These are phyloP conservation scores for Ceratitis capitata DNA, from an alignment of 1,140 invertebrate species.

Conservation along the genomic window DNA sequence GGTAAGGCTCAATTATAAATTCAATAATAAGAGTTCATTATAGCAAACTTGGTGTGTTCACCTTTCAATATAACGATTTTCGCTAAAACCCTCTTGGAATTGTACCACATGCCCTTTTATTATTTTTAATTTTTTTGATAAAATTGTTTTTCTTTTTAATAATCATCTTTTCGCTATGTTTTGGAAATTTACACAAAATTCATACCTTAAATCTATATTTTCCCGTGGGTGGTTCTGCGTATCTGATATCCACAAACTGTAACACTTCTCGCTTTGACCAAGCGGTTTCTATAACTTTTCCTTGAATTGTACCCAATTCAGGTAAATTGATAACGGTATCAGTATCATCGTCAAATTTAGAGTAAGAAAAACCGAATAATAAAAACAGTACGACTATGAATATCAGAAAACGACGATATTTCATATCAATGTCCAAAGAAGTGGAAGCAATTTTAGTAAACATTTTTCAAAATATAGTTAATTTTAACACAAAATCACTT, in stretches of 20 bases:
- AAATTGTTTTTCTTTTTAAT: no score
- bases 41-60: no score
- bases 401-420: background rate
- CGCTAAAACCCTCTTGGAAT: no score
- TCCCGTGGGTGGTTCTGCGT: slow-evolving; percentile 61
- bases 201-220: slow-evolving; percentile 60
- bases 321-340: slow-evolving; percentile 59
- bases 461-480: background rate
- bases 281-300: slow-evolving; percentile 55
- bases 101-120: no score
- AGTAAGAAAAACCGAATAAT: background rate
- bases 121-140: no score
- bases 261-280: slow-evolving; percentile 59
- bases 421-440: background rate
- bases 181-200: background rate
- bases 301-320: slow-evolving; percentile 57
- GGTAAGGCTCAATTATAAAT: no score
- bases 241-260: slow-evolving; percentile 62
- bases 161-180: no score
- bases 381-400: background rate
- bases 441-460: background rate
- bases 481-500: background rate
- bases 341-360: slow-evolving; percentile 53
- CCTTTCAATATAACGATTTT: no score
- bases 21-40: no score